Conservation (phyloP, 1,140 invertebrate species). For the Drosophila tsacasi region DNA sequence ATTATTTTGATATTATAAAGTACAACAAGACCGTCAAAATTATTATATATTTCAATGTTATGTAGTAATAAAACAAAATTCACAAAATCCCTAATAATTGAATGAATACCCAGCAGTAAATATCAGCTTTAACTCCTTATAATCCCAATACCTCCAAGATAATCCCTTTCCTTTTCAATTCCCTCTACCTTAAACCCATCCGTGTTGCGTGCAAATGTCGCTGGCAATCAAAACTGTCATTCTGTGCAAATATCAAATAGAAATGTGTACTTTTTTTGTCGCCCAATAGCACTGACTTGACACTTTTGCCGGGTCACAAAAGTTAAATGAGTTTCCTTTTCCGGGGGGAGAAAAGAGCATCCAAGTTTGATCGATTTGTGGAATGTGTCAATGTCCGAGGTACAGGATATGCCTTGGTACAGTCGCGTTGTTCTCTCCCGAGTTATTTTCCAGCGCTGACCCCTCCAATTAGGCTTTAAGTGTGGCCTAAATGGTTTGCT, state of each 20-base stretch:
- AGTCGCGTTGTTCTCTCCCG: background rate
- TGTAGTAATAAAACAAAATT: too few species aligned
- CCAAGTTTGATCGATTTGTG: conserved; percentile 74
- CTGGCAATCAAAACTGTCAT: conserved; percentile 48
- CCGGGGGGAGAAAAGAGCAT: background rate
- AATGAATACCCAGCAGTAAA: background rate
- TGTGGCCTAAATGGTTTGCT: conserved; percentile 11
- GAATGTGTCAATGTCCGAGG: conserved; percentile 50
- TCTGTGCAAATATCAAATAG: conserved; percentile 69
- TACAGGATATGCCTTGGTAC: conserved; percentile 9
- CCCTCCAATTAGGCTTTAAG: conserved; percentile 31
- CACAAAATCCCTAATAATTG: background rate
- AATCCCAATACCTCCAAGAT: background rate
- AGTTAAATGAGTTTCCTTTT: conserved; percentile 72
- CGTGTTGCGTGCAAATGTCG: conserved; percentile 53
- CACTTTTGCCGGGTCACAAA: conserved; percentile 60
- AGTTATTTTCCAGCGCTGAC: conserved; percentile 3
- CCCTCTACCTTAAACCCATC: background rate
- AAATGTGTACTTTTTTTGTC: conserved; percentile 61
- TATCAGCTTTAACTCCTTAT: background rate
- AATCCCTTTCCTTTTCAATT: conserved; percentile 6
- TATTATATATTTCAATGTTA: too few species aligned
- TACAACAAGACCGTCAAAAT: too few species aligned
- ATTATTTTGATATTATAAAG: too few species aligned
- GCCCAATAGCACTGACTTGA: conserved; percentile 49